phyloP scores from a whole-genome alignment of 2,888 invertebrate species.

The Tetranychus truncatus region DNA sequence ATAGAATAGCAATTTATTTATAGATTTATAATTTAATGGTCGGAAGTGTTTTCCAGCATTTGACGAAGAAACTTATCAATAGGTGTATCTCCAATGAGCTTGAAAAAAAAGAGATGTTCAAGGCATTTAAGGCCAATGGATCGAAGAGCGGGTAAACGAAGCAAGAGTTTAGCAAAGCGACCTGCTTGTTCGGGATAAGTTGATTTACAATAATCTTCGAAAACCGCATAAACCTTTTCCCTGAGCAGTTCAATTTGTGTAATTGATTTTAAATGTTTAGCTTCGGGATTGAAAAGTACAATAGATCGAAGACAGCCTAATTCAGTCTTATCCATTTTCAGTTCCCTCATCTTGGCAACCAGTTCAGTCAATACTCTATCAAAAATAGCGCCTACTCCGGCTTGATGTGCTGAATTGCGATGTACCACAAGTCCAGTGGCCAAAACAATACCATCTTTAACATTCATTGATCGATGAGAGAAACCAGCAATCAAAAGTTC shows the following conservation, averaged over 20 bases:
- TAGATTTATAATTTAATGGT: neutral
- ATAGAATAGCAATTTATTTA: neutral
- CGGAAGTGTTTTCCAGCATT: conserved; percentile 43
- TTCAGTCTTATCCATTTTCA: conserved; percentile 80
- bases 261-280: conserved; percentile 65
- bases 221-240: conserved; percentile 79
- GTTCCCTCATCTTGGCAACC: conserved; percentile 81
- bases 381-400: conserved; percentile 76
- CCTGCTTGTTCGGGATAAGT: conserved; percentile 78
- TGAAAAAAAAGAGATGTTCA: conserved; percentile 85
- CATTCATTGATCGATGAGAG: conserved; percentile 77
- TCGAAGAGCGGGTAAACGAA: conserved; percentile 68
- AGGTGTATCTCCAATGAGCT: conserved; percentile 65
- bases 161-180: conserved; percentile 77
- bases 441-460: conserved; percentile 50
- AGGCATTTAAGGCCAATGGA: conserved; percentile 82
- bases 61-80: conserved; percentile 67
- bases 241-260: conserved; percentile 65
- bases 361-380: conserved; percentile 80
- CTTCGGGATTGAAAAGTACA: conserved; percentile 86
- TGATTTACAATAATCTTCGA: conserved; percentile 82
- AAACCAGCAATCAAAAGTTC: conserved; percentile 74
- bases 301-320: conserved; percentile 81
- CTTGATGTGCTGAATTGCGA: conserved; percentile 52
- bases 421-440: conserved; percentile 63